Percentiles rank a stretch among this genome's conserved stretches.
Evolutionary conservation across 2,888 invertebrate genomes (phyloP).

Genomic region (Sthenelais limicola): DNA sequence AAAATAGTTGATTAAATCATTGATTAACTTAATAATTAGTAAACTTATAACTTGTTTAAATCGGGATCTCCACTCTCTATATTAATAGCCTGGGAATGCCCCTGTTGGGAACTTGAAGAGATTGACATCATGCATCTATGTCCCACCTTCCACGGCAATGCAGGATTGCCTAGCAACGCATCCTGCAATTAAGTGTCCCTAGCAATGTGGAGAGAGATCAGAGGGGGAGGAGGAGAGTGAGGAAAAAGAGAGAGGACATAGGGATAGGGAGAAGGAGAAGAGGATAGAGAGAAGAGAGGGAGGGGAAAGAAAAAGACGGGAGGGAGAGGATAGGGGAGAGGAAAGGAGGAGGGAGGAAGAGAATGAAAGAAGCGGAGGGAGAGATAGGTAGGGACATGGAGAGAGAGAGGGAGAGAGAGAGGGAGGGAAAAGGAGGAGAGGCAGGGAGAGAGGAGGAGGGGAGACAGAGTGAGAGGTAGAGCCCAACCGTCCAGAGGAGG

Average conservation of each 20-base stretch:
- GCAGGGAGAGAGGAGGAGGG: background rate
- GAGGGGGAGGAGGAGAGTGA: background rate
- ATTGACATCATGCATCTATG: no score
- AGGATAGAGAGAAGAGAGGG: background rate
- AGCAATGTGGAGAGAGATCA: background rate
- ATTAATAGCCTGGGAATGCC: no score
- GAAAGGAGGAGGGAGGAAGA: background rate
- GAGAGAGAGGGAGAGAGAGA: background rate
- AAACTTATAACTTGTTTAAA: no score
- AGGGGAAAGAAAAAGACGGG: background rate
- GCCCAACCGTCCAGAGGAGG: background rate
- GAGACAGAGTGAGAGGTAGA: background rate
- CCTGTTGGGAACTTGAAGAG: no score
- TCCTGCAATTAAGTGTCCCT: background rate
- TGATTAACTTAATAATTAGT: no score
- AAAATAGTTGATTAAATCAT: no score
- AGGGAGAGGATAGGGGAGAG: background rate
- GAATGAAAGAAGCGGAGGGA: background rate
- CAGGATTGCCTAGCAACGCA: no score
- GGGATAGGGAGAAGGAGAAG: background rate
- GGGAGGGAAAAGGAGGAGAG: background rate
- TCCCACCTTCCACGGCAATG: no score
- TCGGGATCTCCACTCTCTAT: no score
- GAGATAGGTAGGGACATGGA: background rate
- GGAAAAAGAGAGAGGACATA: background rate